These are phyloP conservation scores for Bellardia pandia DNA, from an alignment of 2,888 invertebrate genomes.

Conservation along the genomic window DNA sequence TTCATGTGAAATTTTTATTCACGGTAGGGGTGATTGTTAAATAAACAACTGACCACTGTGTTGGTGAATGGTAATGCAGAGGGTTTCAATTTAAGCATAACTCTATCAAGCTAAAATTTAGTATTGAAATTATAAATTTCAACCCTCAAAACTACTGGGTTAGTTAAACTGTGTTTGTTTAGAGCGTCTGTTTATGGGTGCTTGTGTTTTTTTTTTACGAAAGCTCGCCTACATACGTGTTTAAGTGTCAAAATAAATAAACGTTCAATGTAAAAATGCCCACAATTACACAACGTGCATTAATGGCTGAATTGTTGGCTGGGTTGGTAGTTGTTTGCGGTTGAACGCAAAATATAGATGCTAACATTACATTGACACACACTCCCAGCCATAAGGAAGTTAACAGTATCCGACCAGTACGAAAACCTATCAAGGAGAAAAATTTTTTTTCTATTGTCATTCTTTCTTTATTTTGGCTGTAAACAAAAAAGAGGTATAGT, in stretches of 20 bases:
- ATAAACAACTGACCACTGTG: no score
- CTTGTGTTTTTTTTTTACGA: not conserved
- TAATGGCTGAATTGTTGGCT: not conserved
- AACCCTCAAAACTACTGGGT: no score
- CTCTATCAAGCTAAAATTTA: no score
- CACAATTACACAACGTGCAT: constrained; percentile 27
- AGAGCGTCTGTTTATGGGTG: not conserved
- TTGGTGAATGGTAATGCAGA: no score
- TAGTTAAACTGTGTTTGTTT: constrained; percentile 3
- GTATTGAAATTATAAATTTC: no score
- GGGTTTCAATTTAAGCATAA: no score
- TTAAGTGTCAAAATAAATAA: constrained; percentile 71
- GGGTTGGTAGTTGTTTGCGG: constrained; percentile 29
- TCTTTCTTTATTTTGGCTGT: not conserved
- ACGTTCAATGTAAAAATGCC: constrained; percentile 41
- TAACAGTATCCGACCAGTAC: not conserved
- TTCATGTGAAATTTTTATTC: no score
- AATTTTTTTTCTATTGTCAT: not conserved
- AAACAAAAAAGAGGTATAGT: constrained; percentile 8
- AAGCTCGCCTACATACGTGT: constrained; percentile 53
- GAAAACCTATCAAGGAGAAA: constrained; percentile 7
- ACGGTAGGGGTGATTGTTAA: no score
- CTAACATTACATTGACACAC: not conserved
- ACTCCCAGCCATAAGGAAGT: not conserved
- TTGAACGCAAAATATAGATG: constrained; percentile 39